phyloP scores from a whole-genome alignment of 2,113 vertebrate species.

The Burhinus oedicnemus region DNA sequence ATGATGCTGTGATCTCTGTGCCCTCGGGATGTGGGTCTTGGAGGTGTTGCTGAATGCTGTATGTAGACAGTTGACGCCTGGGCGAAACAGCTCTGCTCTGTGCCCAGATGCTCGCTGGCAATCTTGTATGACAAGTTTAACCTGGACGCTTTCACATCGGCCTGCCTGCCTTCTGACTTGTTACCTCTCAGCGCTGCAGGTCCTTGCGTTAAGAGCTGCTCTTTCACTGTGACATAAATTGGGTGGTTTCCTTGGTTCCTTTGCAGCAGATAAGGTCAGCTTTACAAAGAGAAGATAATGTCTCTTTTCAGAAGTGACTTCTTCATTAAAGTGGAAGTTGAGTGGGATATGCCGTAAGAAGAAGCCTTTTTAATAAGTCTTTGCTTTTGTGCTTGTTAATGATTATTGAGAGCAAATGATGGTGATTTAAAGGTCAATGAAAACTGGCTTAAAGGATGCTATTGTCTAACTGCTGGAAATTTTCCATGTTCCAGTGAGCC shows the following conservation, averaged over 20 bases:
- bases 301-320: not conserved
- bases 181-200: not conserved
- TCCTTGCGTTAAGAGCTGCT: not conserved
- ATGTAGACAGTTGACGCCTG: fast-evolving
- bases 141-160: fast-evolving
- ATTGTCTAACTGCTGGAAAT: not conserved
- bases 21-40: fast-evolving
- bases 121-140: not conserved
- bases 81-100: not conserved
- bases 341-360: not conserved
- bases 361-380: not conserved
- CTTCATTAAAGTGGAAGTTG: not conserved
- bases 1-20: not conserved
- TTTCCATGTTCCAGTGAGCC: constrained; percentile 1
- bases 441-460: not conserved
- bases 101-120: fast-evolving
- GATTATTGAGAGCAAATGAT: constrained; percentile 8
- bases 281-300: not conserved
- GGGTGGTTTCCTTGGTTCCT: not conserved
- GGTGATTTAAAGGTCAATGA: constrained; percentile 6
- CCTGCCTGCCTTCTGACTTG: not conserved
- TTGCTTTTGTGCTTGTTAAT: not conserved
- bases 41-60: fast-evolving
- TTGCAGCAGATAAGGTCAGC: not conserved
- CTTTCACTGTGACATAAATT: not conserved